Conservation (phyloP, 2,797 vertebrate species). For the Squalus acanthias region DNA sequence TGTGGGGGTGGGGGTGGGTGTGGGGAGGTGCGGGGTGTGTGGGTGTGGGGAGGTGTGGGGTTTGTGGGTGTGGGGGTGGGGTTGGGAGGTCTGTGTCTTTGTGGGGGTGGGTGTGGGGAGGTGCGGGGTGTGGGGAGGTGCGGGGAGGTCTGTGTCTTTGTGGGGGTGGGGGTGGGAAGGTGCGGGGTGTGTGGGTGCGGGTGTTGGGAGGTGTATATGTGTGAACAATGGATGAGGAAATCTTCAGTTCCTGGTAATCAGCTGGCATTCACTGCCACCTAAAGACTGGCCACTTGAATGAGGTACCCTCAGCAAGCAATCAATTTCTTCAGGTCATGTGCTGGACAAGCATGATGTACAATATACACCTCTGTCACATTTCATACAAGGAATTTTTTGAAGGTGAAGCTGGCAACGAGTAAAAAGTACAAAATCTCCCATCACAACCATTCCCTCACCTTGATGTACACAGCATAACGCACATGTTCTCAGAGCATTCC, state of each 20-base stretch:
- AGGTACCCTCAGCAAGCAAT: background rate
- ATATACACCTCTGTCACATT: background rate
- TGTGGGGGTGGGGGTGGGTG: too few species aligned
- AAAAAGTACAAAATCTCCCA: background rate
- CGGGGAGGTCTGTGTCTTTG: background rate
- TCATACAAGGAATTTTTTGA: background rate
- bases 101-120: too few species aligned
- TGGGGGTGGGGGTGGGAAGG: too few species aligned
- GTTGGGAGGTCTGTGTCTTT: background rate
- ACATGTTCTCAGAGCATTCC: background rate
- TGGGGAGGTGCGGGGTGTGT: background rate
- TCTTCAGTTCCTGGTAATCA: background rate
- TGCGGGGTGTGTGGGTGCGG: too few species aligned
- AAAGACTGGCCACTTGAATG: background rate
- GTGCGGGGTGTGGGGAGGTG: background rate
- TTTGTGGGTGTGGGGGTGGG: too few species aligned
- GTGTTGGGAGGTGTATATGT: background rate
- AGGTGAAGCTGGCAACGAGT: background rate
- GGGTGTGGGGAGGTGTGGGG: too few species aligned
- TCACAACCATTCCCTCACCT: background rate
- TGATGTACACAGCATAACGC: background rate
- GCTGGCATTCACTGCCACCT: background rate
- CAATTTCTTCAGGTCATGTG: background rate
- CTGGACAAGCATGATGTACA: background rate
- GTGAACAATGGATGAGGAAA: background rate